Evolutionary conservation across 2,888 invertebrate genomes (phyloP), one percentile per base, ranked within the genome.

Genomic region (Caenorhabditis wallacei): DNA sequence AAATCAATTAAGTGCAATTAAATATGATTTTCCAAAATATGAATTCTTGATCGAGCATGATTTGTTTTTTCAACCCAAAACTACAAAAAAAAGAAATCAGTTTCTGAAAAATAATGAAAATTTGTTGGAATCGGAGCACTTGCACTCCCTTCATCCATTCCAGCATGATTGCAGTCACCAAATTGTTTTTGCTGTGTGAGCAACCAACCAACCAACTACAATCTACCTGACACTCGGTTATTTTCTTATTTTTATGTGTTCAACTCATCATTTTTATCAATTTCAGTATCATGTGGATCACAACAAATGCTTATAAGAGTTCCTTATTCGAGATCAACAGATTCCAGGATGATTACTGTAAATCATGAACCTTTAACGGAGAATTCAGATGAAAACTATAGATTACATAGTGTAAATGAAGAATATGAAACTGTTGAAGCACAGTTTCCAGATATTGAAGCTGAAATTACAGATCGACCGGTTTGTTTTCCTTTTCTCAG

Each of bases 291-390:
- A 2, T 68, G 81, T 37, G 70, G 59, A 16, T 82, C 81, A 2
- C 70, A 76, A 51, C 81, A 82, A 66, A 71, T 82, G 64, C 81
- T 82, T 37, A 71, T 82, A 2, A 30, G 70, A n/a, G 71, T 82
- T n/a, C 76, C 81, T 0, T 59, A 70, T 26, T 82, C 81, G 18
- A 24, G 71, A 46, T 76, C 81, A 0, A 40, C 75, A 2, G 70
- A 75, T 20, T 75, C 71, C 5, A 48, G 68, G 26, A 64, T 68
- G 56, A 63, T 82, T 13, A 78, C 82, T n/a, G 72, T 82, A 1
- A 72, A 72, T 30, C 71, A 71, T 26, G 82, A 71, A 30, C 72
- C 82, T 11, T 26, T 81, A 11, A 63, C 70, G 1, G 81, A 81
- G 22, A 53, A 22, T 5, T 66, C 72, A 0, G 64, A 63, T 16